A percentile compares a stretch with the other conserved stretches of the same genome.
Evolutionary conservation across 2,797 vertebrate genomes (phyloP).

Genomic region (Poeciliopsis paucimaculata): DNA sequence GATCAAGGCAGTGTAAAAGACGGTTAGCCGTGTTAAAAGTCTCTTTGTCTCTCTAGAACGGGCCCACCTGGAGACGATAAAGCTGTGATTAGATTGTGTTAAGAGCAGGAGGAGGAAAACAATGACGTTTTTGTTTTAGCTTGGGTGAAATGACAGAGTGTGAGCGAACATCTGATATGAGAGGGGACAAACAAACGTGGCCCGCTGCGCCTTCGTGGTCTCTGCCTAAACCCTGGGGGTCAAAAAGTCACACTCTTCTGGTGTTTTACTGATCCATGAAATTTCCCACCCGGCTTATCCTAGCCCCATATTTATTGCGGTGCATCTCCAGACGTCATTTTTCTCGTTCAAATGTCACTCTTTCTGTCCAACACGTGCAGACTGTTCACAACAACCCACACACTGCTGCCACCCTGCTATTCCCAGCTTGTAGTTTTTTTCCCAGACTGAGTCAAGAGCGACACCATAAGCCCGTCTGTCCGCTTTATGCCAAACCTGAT

Average conservation of each 20-base stretch:
- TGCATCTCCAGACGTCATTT: conserved; percentile 20
- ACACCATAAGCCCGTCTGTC: conserved; percentile 70
- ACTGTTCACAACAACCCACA: conserved; percentile 73
- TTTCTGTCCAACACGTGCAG: conserved; percentile 37
- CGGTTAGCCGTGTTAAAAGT: conserved; percentile 63
- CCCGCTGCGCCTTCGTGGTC: conserved; percentile 41
- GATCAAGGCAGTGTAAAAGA: conserved; percentile 59
- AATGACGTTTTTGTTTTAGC: conserved; percentile 50
- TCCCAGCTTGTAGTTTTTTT: conserved; percentile 74
- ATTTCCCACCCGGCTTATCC: neutral
- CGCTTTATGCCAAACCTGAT: conserved; percentile 69
- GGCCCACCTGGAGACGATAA: conserved; percentile 67
- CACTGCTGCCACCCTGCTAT: conserved; percentile 74
- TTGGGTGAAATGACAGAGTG: conserved; percentile 58
- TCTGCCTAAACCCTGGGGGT: conserved; percentile 31
- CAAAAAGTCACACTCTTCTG: conserved; percentile 15
- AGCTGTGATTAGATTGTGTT: conserved; percentile 72
- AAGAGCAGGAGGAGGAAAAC: conserved; percentile 54
- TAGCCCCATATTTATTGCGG: neutral
- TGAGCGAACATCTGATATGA: conserved; percentile 62
- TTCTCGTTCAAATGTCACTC: conserved; percentile 23
- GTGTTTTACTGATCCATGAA: conserved; percentile 9
- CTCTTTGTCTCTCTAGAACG: conserved; percentile 44
- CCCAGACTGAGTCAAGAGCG: conserved; percentile 66
- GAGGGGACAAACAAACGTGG: conserved; percentile 51